These are phyloP conservation scores for Saccostrea cuccullata DNA, from an alignment of 1,140 invertebrate species.

Conservation along the genomic window DNA sequence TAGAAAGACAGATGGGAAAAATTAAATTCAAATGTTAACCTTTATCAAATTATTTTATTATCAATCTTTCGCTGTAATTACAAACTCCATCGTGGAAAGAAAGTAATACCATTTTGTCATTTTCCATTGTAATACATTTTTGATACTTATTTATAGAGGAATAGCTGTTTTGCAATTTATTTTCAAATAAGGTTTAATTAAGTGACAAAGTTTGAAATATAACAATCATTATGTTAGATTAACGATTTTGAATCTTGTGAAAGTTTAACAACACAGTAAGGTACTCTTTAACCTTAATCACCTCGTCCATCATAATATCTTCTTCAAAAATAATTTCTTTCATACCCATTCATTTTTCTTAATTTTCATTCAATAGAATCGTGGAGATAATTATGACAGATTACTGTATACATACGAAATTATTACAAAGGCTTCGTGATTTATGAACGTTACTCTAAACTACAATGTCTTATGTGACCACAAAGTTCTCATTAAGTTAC, in stretches of 20 bases:
- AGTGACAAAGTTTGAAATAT: too few relatives aligned
- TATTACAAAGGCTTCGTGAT: background rate
- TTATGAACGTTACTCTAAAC: background rate
- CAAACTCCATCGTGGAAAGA: too few relatives aligned
- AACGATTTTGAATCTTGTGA: background rate
- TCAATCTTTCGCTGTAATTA: too few relatives aligned
- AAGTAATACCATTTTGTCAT: too few relatives aligned
- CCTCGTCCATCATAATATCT: background rate
- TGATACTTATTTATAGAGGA: too few relatives aligned
- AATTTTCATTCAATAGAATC: background rate
- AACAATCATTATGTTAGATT: too few relatives aligned
- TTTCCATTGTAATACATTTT: too few relatives aligned
- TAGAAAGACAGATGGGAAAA: too few relatives aligned
- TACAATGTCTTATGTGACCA: background rate
- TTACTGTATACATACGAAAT: background rate
- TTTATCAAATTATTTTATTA: too few relatives aligned
- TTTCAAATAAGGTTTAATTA: too few relatives aligned
- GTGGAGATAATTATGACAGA: slow-evolving; percentile 17
- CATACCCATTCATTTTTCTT: background rate
- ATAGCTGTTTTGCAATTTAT: too few relatives aligned
- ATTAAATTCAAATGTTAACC: too few relatives aligned
- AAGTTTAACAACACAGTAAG: background rate
- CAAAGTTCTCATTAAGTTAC: background rate
- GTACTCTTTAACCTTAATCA: background rate
- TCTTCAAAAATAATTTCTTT: background rate